Percentiles rank a stretch among this genome's conserved stretches.
Conservation (phyloP, 2,797 vertebrate genomes). For the Ceyx erithaca region DNA sequence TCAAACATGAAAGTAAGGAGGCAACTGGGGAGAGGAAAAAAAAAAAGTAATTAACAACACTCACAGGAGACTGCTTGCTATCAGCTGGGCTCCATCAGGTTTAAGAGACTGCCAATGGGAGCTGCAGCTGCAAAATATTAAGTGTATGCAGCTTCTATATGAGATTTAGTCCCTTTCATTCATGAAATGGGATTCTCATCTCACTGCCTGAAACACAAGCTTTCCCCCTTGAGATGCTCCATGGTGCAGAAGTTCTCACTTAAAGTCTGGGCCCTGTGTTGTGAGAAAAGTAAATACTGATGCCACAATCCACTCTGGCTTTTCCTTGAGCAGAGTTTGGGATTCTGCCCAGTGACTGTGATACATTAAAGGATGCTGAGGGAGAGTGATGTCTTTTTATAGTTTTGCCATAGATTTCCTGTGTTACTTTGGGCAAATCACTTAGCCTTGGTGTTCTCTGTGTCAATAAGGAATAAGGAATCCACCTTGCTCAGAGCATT, state of each 20-base stretch:
- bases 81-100: not conserved
- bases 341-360: not conserved
- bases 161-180: not conserved
- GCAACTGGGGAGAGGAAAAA: not conserved
- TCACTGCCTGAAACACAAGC: not conserved
- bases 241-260: not conserved
- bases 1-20: not conserved
- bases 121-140: not conserved
- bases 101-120: not conserved
- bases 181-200: not conserved
- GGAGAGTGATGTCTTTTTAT: not conserved
- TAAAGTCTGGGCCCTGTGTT: not conserved
- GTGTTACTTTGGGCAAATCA: not conserved
- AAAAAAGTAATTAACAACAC: not conserved
- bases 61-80: not conserved
- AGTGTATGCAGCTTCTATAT: not conserved
- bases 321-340: not conserved
- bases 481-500: conserved; percentile 4
- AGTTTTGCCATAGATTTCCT: not conserved
- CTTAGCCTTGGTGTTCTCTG: not conserved
- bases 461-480: not conserved
- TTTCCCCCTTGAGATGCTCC: not conserved
- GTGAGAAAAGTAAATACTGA: not conserved
- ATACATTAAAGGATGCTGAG: not conserved
- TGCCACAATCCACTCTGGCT: not conserved